phyloP scores from a whole-genome alignment of 2,888 invertebrate species.

The Phyllotreta cruciferae region DNA sequence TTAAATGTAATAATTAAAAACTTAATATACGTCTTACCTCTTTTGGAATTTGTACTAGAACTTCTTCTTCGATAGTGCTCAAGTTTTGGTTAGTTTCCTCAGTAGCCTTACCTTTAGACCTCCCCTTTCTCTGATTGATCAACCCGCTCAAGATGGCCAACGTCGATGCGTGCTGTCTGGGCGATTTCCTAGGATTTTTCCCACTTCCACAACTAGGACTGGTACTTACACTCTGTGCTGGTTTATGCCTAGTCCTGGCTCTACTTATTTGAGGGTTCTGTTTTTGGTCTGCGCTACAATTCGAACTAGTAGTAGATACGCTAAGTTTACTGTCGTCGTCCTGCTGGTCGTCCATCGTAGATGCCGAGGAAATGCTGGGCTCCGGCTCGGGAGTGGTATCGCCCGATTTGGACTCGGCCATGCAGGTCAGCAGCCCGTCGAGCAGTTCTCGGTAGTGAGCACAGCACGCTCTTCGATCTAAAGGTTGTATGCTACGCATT shows the following conservation, averaged over 20 bases:
- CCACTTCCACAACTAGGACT: slow-evolving; percentile 51
- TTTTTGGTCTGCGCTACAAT: slow-evolving; percentile 32
- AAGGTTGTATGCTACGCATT: slow-evolving; percentile 69
- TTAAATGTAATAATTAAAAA: too few relatives aligned
- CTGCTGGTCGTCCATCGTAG: slow-evolving; percentile 37
- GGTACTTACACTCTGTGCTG: slow-evolving; percentile 37
- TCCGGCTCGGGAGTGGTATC: slow-evolving; percentile 50
- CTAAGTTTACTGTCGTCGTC: slow-evolving; percentile 54
- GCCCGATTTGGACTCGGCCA: slow-evolving; percentile 45
- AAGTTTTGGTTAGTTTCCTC: slow-evolving; percentile 38
- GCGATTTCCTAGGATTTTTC: slow-evolving; percentile 79
- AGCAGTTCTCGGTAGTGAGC: slow-evolving; percentile 59
- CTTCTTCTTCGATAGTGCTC: slow-evolving; percentile 50
- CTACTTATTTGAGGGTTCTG: not conserved
- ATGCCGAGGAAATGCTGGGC: slow-evolving; percentile 41
- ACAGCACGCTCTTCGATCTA: slow-evolving; percentile 65
- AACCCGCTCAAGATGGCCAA: slow-evolving; percentile 79
- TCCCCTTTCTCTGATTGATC: slow-evolving; percentile 64
- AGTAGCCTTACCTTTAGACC: slow-evolving; percentile 49
- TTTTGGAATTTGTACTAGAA: slow-evolving; percentile 39
- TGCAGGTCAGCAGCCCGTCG: slow-evolving; percentile 55
- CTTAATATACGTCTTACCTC: not conserved
- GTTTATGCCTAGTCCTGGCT: not conserved
- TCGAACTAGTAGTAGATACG: slow-evolving; percentile 38
- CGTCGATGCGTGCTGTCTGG: slow-evolving; percentile 87